These are phyloP conservation scores for Cebidichthys violaceus DNA, from an alignment of 2,113 vertebrate species.

Conservation along the genomic window DNA sequence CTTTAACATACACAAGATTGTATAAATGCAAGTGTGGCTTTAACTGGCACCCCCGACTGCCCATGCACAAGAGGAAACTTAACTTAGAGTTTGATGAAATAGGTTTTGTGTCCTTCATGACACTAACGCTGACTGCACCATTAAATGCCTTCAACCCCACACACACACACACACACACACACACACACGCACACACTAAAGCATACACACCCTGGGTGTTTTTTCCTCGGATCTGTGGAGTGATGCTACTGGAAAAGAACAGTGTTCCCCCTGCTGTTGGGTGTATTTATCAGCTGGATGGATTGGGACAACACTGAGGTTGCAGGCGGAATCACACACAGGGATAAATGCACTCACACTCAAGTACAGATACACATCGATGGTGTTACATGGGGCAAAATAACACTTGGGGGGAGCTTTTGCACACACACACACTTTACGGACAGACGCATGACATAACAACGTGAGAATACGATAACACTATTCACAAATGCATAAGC, in stretches of 20 bases:
- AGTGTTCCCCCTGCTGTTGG: slow-evolving; percentile 13
- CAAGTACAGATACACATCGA: slow-evolving; percentile 3
- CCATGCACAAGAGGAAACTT: slow-evolving; percentile 11
- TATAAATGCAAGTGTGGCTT: background rate
- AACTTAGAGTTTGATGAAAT: slow-evolving; percentile 54
- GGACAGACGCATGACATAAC: slow-evolving; percentile 9
- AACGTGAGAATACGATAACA: slow-evolving; percentile 8
- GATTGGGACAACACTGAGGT: slow-evolving; percentile 31
- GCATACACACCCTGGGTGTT: slow-evolving; percentile 20
- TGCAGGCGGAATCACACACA: slow-evolving; percentile 22
- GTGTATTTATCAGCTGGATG: slow-evolving; percentile 49
- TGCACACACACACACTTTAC: background rate
- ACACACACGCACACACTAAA: background rate
- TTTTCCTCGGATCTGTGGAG: slow-evolving; percentile 17
- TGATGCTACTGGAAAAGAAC: slow-evolving; percentile 42
- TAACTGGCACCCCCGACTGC: background rate
- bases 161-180: background rate
- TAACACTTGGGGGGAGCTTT: slow-evolving; percentile 17
- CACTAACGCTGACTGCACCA: slow-evolving; percentile 30
- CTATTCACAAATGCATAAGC: slow-evolving; percentile 1
- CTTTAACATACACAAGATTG: background rate
- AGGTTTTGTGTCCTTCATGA: slow-evolving; percentile 42
- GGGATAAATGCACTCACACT: background rate
- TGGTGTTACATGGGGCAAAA: slow-evolving; percentile 24
- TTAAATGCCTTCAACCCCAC: background rate